Evolutionary conservation across 2,888 invertebrate genomes (phyloP).

Genomic region (Calameuta pallipes): DNA sequence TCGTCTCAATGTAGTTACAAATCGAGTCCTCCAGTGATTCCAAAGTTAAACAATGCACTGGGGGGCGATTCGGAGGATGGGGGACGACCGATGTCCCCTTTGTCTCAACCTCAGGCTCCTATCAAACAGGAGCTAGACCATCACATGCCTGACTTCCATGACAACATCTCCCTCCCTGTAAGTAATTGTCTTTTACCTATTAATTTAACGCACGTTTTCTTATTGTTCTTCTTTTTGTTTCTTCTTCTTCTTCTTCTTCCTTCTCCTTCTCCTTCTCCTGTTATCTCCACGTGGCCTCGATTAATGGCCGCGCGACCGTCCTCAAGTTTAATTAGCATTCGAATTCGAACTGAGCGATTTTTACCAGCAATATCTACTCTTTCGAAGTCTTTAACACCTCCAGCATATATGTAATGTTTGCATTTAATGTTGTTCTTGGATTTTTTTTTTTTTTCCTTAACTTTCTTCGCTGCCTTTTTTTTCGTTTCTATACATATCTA

Average conservation of each 20-base stretch:
- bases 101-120: conserved; percentile 68
- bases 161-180: conserved; percentile 66
- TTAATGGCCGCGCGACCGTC: background rate
- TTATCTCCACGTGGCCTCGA: background rate
- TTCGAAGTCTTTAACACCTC: background rate
- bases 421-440: background rate
- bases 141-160: conserved; percentile 67
- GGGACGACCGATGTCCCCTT: conserved; percentile 70
- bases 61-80: conserved; percentile 69
- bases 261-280: background rate
- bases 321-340: background rate
- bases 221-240: background rate
- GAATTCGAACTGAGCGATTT: background rate
- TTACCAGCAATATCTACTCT: background rate
- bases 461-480: too few species aligned
- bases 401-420: background rate
- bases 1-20: conserved; percentile 75
- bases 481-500: background rate
- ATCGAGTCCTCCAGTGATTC: conserved; percentile 70
- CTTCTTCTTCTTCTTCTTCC: too few species aligned
- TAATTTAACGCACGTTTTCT: background rate
- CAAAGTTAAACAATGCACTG: conserved; percentile 74
- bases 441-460: background rate
- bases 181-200: conserved; percentile 36
- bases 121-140: conserved; percentile 76